These are phyloP conservation scores for Choristoneura rosaceana DNA, from an alignment of 2,888 invertebrate species.

Conservation along the genomic window DNA sequence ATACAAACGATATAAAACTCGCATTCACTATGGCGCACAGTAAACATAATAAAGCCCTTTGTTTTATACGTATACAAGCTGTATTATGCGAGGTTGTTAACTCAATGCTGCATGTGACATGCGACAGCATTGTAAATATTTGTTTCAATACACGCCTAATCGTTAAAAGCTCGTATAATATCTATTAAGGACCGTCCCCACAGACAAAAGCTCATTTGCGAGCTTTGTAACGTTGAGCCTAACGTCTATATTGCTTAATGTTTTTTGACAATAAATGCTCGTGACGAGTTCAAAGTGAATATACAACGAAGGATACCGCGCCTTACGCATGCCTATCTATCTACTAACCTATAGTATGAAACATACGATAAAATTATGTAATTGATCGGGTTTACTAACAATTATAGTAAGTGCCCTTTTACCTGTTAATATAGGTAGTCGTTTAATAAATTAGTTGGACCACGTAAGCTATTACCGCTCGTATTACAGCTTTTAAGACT, in stretches of 20 bases:
- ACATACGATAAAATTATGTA: background rate
- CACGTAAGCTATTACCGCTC: slow-evolving; percentile 3
- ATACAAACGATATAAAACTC: background rate
- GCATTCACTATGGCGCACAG: background rate
- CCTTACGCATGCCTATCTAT: background rate
- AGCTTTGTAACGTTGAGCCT: background rate
- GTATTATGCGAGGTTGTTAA: slow-evolving; percentile 3
- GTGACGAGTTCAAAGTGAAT: background rate
- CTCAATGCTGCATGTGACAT: slow-evolving; percentile 24
- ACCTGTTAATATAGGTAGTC: background rate
- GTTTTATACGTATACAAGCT: slow-evolving; percentile 4
- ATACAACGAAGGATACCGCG: background rate
- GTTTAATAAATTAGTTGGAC: slow-evolving; percentile 1
- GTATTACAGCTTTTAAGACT: background rate
- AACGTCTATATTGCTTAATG: background rate
- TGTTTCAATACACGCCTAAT: slow-evolving; percentile 13
- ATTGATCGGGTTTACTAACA: slow-evolving; percentile 3
- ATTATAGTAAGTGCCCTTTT: background rate
- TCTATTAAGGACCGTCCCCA: background rate
- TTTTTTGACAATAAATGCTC: background rate
- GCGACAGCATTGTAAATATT: slow-evolving; percentile 26
- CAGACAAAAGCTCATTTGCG: slow-evolving; percentile 1
- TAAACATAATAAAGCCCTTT: slow-evolving; percentile 6
- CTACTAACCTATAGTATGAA: background rate
- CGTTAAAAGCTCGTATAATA: slow-evolving; percentile 12